phyloP scores from a whole-genome alignment of 2,113 vertebrate species.

The Isichthys henryi region DNA sequence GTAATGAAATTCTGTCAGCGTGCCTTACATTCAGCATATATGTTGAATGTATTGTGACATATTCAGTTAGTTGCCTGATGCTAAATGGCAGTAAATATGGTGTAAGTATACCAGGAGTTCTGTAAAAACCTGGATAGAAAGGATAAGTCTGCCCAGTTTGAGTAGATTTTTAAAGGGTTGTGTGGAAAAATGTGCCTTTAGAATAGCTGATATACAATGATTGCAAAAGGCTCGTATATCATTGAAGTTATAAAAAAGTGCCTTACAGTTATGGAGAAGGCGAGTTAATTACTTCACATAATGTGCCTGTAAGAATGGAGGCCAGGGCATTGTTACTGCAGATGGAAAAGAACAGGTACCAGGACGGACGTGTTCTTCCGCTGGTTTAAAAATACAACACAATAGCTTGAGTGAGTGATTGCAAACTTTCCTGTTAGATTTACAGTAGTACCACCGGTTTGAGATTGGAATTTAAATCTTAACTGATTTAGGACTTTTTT shows the following conservation, averaged over 20 bases:
- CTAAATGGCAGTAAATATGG: background rate
- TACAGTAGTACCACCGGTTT: background rate
- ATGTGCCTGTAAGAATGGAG: background rate
- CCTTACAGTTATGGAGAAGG: background rate
- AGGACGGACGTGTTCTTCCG: background rate
- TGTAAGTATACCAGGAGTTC: background rate
- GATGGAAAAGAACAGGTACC: background rate
- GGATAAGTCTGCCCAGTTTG: background rate
- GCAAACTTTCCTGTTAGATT: background rate
- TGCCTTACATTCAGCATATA: background rate
- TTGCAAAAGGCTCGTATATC: background rate
- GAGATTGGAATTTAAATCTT: background rate
- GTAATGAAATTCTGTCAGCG: slow-evolving; percentile 52
- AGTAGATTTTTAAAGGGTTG: background rate
- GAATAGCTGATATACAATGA: background rate
- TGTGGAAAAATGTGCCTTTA: background rate
- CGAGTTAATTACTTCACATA: background rate
- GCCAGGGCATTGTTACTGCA: background rate
- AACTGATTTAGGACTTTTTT: background rate
- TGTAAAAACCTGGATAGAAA: background rate
- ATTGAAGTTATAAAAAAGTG: background rate
- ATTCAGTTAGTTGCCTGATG: background rate
- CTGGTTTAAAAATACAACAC: slow-evolving; percentile 13
- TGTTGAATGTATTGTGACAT: background rate
- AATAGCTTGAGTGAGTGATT: background rate